Conservation (phyloP, 1,140 invertebrate species). For the Harpegnathos saltator region DNA sequence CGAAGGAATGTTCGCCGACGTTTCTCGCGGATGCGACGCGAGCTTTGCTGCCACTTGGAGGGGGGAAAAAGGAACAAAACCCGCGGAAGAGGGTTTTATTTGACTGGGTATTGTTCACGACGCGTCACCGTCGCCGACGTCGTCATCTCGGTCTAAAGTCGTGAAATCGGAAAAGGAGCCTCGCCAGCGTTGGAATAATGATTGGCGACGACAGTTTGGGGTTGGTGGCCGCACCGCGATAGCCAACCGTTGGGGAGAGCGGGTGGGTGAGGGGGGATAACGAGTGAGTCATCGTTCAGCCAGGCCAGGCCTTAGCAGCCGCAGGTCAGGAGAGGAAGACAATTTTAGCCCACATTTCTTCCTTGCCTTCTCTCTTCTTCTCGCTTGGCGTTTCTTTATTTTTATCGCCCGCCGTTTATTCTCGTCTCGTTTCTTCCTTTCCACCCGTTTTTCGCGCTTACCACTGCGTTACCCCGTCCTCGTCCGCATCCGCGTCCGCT, state of each 20-base stretch:
- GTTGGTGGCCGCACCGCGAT: conserved; percentile 64
- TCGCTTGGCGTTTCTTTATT: conserved; percentile 66
- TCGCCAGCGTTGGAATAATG: conserved; percentile 66
- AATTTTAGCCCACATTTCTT: conserved; percentile 83
- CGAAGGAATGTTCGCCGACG: conserved; percentile 38
- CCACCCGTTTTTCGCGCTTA: conserved; percentile 2
- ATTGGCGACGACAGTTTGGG: conserved; percentile 67
- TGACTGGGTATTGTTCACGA: not conserved
- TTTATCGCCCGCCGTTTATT: conserved; percentile 70
- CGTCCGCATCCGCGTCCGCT: conserved; percentile 2
- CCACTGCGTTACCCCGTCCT: conserved; percentile 19
- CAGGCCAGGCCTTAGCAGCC: conserved; percentile 79
- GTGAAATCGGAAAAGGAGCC: conserved; percentile 49
- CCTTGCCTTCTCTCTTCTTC: conserved; percentile 56
- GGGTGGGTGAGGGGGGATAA: conserved; percentile 56
- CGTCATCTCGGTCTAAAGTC: not conserved
- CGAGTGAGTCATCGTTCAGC: conserved; percentile 81
- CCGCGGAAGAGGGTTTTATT: too few relatives aligned
- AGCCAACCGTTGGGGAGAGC: conserved; percentile 28
- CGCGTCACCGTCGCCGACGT: too few relatives aligned
- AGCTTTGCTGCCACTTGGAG: too few relatives aligned
- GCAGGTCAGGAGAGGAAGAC: conserved; percentile 82
- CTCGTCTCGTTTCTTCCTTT: conserved; percentile 48
- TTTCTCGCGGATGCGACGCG: not conserved
- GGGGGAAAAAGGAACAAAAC: too few relatives aligned